A percentile compares a stretch with the other conserved stretches of the same genome.
These are phyloP conservation scores for Phasia obesa DNA, from an alignment of 2,888 invertebrate species.

Conservation along the genomic window DNA sequence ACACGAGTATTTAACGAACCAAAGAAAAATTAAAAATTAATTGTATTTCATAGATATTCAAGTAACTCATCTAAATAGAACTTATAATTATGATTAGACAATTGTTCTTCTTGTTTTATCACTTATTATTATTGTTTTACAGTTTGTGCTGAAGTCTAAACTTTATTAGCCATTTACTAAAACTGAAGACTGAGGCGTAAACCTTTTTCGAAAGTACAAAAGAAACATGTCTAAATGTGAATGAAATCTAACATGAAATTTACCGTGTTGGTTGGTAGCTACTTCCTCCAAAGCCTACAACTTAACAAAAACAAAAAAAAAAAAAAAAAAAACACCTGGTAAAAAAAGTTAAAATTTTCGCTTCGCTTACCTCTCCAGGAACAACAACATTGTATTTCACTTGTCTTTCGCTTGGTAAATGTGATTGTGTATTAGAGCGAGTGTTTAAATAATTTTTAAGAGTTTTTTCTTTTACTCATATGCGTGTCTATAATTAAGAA, in stretches of 20 bases:
- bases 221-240: constrained; percentile 48
- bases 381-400: constrained; percentile 48
- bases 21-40: not conserved
- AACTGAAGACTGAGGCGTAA: constrained; percentile 64
- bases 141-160: constrained; percentile 25
- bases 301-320: not conserved
- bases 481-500: constrained; percentile 66
- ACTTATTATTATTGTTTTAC: constrained; percentile 37
- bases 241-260: constrained; percentile 62
- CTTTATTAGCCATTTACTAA: constrained; percentile 56
- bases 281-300: constrained; percentile 63
- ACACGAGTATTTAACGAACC: constrained; percentile 22
- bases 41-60: constrained; percentile 1
- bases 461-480: constrained; percentile 2
- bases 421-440: constrained; percentile 43
- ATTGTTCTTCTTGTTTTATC: constrained; percentile 38
- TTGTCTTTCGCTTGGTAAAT: constrained; percentile 24
- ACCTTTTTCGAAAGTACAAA: constrained; percentile 58
- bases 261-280: constrained; percentile 58
- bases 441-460: constrained; percentile 22
- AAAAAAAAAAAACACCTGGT: constrained; percentile 1
- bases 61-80: constrained; percentile 39
- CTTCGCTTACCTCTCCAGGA: constrained; percentile 67
- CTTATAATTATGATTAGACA: constrained; percentile 68
- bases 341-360: constrained; percentile 59